Base-by-base conservation (phyloP, 1,140 invertebrate genomes). In the Lordiphosa stackelbergi region DNA sequence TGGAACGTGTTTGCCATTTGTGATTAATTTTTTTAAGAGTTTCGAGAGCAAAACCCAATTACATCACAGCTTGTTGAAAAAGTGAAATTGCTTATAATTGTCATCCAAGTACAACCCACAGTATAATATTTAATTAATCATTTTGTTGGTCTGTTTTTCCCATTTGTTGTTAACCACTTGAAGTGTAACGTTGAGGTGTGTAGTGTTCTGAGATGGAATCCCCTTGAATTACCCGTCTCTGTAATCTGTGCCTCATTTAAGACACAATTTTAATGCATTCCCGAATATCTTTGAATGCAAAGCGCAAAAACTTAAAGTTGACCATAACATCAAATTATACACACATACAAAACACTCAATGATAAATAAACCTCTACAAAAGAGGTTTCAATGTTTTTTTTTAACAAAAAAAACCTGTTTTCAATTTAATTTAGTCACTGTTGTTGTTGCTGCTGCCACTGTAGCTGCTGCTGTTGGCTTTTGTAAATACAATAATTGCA, bases 321-420 rank as follows among this genome's bases (percentile, higher is more conserved):
- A 31, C 28, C 28, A 31, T 31, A 31, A 5, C 49, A 22, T 10
- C 47, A 41, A 36, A 36, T 59, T 10, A 43, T 9, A 52, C 48
- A 37, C 22, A 38, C 43, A 48, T 46, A 35, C 41, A 64, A 60
- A 58, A 72, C 53, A 57, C 22, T 69, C 73, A 77, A 77, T 75
- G 64, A 81, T 79, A 83, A 81, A 81, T 79, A 83, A 65, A 58
- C 51, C 72, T 84, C 64, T 61, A 78, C 75, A 74, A 77, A 81
- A 84, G 77, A 81, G 77, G 77, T 81, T 81, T 79, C 74, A 79
- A 79, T 79, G 64, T 53, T 70, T 81, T 79, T 65, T 65, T 9
- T 71, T 34, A 19, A 36, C 31, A 51, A 58, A 61, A 58, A 61
- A 81, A 81, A 81, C 75, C 75, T 69, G 75, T 81, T 81, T 81